Base-by-base conservation (phyloP, 2,888 invertebrate genomes). In the Actias luna region DNA sequence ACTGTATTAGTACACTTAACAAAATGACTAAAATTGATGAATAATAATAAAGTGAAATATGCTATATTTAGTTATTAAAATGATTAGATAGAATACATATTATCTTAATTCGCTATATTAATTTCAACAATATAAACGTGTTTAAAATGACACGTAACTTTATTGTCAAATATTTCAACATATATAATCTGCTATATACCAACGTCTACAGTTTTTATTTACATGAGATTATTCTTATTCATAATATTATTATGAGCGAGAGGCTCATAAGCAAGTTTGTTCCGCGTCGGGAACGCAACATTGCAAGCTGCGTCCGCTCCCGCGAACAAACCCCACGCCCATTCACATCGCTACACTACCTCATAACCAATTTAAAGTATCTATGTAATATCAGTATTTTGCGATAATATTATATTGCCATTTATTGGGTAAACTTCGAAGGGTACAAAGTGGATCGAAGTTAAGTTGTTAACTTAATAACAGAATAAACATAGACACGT, bases 291-390 rank as follows among this genome's bases (percentile, higher is more conserved):
- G 35, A n/a, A 55, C 36, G 58, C 22, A 58, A 58, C 58, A 50
- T 29, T 29, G 55, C 55, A 55, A 55, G 58, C 61, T 57, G 42
- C 57, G 57, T 62, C 57, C 35, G 59, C 39, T 64, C 59, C 42
- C 36, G 46, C 25, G 14, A 50, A 59, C 58, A 42, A 31, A 39
- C 39, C n/a, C 42, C 18, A n/a, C 58, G 27, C 10, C 58, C 33
- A 66, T 64, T 63, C 67, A 68, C 46, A 18, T 12, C 18, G 22
- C 39, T 42, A 27, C 8, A 7, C 27, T 27, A 25, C 50, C 22
- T 55, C 52, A 25, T 18, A 36, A 22, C 14, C 18, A 50, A n/a
- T 50, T 22, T 50, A 50, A 50, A 50, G 25, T 61, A 14, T 5
- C n/a, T n/a, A 60, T 60, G 27, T 29, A 55, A 29, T 55, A 8